phyloP scores from a whole-genome alignment of 2,113 vertebrate genomes.

The Periophthalmus modestus region DNA sequence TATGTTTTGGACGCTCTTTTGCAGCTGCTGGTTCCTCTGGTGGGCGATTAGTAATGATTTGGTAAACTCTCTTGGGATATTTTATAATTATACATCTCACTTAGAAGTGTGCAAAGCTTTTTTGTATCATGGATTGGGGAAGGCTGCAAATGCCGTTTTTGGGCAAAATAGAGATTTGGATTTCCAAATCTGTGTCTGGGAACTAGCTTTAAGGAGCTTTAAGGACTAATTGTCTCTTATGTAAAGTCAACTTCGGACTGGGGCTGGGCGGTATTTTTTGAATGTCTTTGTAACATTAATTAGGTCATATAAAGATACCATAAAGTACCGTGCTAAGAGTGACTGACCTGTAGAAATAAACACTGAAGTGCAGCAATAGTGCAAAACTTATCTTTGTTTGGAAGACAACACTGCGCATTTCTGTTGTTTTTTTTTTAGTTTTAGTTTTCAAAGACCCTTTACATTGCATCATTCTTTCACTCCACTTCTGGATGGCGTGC shows the following conservation, averaged over 20 bases:
- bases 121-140: background rate
- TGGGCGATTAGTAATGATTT: constrained; percentile 31
- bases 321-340: no score
- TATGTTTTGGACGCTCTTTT: constrained; percentile 41
- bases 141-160: background rate
- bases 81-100: constrained; percentile 31
- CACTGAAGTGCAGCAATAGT: no score
- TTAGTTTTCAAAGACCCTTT: no score
- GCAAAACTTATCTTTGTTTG: no score
- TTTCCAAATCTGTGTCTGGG: background rate
- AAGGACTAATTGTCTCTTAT: background rate
- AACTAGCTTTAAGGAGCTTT: background rate
- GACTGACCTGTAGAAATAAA: no score
- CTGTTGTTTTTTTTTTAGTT: no score
- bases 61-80: constrained; percentile 29
- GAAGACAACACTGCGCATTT: no score
- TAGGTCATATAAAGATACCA: no score
- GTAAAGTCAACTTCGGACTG: background rate
- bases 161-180: background rate
- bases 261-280: background rate
- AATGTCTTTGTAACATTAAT: no score
- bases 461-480: no score
- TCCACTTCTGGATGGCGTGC: no score
- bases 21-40: constrained; percentile 27
- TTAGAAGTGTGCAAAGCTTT: constrained; percentile 14